Percentiles rank a stretch among this genome's conserved stretches.
These are phyloP conservation scores for Drosophila kambysellisi DNA, from an alignment of 2,888 invertebrate species.

Conservation along the genomic window DNA sequence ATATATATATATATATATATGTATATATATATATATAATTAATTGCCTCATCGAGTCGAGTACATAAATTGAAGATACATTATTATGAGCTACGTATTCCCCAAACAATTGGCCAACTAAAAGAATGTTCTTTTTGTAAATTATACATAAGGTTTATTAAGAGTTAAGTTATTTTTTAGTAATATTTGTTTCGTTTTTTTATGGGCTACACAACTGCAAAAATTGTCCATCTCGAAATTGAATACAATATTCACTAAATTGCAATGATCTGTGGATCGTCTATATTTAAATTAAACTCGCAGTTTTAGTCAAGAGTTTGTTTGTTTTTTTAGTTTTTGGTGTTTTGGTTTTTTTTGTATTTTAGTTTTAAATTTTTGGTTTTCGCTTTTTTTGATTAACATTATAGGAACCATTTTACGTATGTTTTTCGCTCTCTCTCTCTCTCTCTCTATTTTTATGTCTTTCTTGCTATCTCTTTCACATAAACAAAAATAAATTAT, in stretches of 20 bases:
- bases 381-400: conserved; percentile 80
- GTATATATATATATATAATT: conserved; percentile 27
- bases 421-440: conserved; percentile 62
- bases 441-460: not conserved
- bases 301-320: conserved; percentile 33
- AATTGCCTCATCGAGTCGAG: conserved; percentile 66
- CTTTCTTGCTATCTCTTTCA: conserved; percentile 4
- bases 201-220: conserved; percentile 70
- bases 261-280: conserved; percentile 33
- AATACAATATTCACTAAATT: conserved; percentile 39
- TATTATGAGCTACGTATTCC: conserved; percentile 44
- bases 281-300: conserved; percentile 24
- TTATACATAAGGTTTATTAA: conserved; percentile 41
- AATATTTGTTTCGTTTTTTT: conserved; percentile 19
- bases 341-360: conserved; percentile 31
- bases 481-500: conserved; percentile 27
- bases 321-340: conserved; percentile 73
- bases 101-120: conserved; percentile 73
- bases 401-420: conserved; percentile 85
- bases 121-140: conserved; percentile 42
- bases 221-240: conserved; percentile 73
- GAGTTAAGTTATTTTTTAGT: conserved; percentile 28
- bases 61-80: conserved; percentile 71
- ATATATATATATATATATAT: not conserved
- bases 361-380: conserved; percentile 36